phyloP scores from a whole-genome alignment of 2,797 vertebrate genomes.

The Picus viridis region DNA sequence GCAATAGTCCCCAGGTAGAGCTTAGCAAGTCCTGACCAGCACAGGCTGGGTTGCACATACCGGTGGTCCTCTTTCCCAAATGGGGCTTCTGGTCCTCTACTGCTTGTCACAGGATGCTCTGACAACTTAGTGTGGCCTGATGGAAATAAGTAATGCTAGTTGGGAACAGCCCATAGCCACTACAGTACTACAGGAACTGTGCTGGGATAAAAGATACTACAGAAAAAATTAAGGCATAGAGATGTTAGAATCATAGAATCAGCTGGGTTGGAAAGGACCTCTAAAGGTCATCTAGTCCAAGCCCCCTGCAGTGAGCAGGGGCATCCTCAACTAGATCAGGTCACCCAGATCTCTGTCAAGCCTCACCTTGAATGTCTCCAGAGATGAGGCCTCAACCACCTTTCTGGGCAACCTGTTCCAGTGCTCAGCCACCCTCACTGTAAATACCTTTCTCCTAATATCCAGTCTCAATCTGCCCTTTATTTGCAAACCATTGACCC shows the following conservation, averaged over 20 bases:
- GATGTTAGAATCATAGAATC: neutral
- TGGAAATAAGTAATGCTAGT: neutral
- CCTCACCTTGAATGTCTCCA: too few species aligned
- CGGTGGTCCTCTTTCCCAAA: neutral
- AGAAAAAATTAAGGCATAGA: neutral
- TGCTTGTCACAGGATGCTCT: neutral
- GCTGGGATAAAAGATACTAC: neutral
- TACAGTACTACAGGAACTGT: fast-evolving
- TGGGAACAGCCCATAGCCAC: neutral
- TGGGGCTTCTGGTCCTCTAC: neutral
- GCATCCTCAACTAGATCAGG: too few species aligned
- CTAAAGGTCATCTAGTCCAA: too few species aligned
- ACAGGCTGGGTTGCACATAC: neutral
- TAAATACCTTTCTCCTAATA: too few species aligned
- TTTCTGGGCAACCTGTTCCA: too few species aligned
- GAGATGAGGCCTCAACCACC: too few species aligned
- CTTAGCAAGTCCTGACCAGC: neutral
- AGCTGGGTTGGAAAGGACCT: too few species aligned
- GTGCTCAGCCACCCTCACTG: too few species aligned
- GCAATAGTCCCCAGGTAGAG: neutral
- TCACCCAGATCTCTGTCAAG: too few species aligned
- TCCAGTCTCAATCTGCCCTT: too few species aligned
- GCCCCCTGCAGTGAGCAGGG: too few species aligned
- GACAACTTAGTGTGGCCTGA: neutral
- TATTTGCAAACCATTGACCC: too few species aligned